Evolutionary conservation across 2,113 vertebrate species (phyloP).

Genomic region (Acrocephalus arundinaceus): DNA sequence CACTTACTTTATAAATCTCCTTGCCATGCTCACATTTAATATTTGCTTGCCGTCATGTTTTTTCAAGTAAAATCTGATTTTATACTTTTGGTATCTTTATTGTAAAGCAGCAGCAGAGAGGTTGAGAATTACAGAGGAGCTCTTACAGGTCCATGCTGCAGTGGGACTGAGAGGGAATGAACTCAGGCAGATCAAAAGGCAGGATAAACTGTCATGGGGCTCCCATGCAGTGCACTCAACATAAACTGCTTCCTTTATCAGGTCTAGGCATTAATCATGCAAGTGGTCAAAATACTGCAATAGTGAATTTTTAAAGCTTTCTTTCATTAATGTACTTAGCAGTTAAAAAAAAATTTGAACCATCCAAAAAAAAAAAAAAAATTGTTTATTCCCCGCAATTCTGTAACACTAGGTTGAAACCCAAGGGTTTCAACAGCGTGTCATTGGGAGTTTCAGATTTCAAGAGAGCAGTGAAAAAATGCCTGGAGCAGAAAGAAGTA

Average conservation of each 20-base stretch:
- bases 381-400: not conserved
- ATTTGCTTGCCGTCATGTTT: not conserved
- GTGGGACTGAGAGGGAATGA: not conserved
- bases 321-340: not conserved
- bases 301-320: not conserved
- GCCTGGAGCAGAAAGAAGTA: not conserved
- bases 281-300: not conserved
- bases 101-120: not conserved
- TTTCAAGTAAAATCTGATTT: not conserved
- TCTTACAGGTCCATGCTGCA: not conserved
- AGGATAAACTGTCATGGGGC: not conserved
- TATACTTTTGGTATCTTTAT: not conserved
- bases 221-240: not conserved
- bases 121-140: not conserved
- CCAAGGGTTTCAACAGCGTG: not conserved
- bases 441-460: not conserved
- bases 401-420: not conserved
- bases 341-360: not conserved
- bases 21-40: not conserved
- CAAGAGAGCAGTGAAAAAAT: not conserved
- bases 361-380: not conserved
- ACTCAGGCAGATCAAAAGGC: not conserved
- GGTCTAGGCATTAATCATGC: not conserved
- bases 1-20: not conserved
- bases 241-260: not conserved